Evolutionary conservation across 2,113 vertebrate genomes (phyloP).

Genomic region (Scatophagus argus): DNA sequence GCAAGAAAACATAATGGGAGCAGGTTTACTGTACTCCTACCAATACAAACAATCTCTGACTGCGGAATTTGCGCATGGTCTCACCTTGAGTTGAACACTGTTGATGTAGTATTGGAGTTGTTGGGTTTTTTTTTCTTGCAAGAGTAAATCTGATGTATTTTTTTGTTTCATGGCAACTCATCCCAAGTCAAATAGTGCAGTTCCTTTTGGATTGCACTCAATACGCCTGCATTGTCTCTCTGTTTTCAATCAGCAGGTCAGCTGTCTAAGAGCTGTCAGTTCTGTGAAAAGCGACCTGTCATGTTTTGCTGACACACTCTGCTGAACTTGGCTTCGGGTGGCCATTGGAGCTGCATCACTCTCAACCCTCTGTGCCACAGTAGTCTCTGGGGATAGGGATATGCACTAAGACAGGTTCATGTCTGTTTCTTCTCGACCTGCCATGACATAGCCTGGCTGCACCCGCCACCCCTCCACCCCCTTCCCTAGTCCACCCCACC

Average conservation of each 20-base stretch:
- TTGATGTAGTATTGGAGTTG: slow-evolving; percentile 33
- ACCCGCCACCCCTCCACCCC: slow-evolving; percentile 63
- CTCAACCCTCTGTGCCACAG: slow-evolving; percentile 23
- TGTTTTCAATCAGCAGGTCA: slow-evolving; percentile 51
- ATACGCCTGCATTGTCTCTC: slow-evolving; percentile 41
- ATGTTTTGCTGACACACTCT: slow-evolving; percentile 50
- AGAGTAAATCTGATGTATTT: slow-evolving; percentile 38
- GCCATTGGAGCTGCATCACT: slow-evolving; percentile 38
- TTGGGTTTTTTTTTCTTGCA: slow-evolving; percentile 25
- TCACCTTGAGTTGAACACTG: slow-evolving; percentile 25
- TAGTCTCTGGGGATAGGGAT: slow-evolving; percentile 44
- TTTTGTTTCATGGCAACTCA: slow-evolving; percentile 64
- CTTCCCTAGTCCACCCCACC: slow-evolving; percentile 79
- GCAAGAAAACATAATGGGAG: slow-evolving; percentile 25
- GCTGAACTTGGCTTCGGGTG: slow-evolving; percentile 46
- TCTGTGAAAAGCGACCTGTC: slow-evolving; percentile 24
- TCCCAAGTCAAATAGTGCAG: slow-evolving; percentile 62
- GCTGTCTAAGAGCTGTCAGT: slow-evolving; percentile 34
- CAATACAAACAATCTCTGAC: slow-evolving; percentile 35
- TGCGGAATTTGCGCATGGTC: slow-evolving; percentile 33
- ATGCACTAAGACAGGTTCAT: slow-evolving; percentile 68
- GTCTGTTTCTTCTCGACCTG: slow-evolving; percentile 78
- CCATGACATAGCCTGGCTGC: slow-evolving; percentile 81
- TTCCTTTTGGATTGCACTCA: slow-evolving; percentile 44
- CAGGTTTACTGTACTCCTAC: slow-evolving; percentile 21